Base-by-base conservation (phyloP, 2,797 vertebrate species). In the Macrochelys suwanniensis region DNA sequence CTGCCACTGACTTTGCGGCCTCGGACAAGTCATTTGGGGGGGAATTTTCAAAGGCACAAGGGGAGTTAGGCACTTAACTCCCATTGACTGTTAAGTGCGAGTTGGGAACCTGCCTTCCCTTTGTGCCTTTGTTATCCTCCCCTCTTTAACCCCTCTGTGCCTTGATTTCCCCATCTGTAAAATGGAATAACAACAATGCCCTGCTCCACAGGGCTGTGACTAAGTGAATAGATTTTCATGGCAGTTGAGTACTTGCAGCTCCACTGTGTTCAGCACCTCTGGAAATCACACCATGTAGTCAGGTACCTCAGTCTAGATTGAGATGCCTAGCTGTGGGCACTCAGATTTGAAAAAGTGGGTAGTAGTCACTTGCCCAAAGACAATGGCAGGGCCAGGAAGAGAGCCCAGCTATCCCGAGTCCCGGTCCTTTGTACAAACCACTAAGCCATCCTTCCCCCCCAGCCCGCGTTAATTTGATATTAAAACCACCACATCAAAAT, bases 1-100 rank as follows among this genome's bases (percentile, higher is more conserved):
- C 84, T 12, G 12, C 5, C 17, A 6, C n/a, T 1, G 0, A 42
- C 45, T 93, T 80, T 80, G 59, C 0, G 26, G n/a, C 21, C 37
- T 71, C 37, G 3, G 19, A 23, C n/a, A 37, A 42, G 65, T 71
- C n/a, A 23, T 5, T 71, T 71, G 11, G 0, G 76, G 77, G 28
- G 15, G 56, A 82, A 2, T 71, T 25, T 71, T 71, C 65, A 71
- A 23, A 71, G 65, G 65, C 45, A 77, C 12, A 77, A 28, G 13
- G 13, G 13, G 45, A 7, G 26, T 28, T 26, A 47, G 26, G 45
- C 74, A 76, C 42, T 4, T 47, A 45, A 68, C 33, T 19, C 61
- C 19, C n/a, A 71, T 71, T 71, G 65, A 71, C 65, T 12, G 21
- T 42, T 49, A 15, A 49, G 74, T 15, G 45, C 3, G 23, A 77